Conservation (phyloP, 2,888 invertebrate species). For the Hirudinaria manillensis region DNA sequence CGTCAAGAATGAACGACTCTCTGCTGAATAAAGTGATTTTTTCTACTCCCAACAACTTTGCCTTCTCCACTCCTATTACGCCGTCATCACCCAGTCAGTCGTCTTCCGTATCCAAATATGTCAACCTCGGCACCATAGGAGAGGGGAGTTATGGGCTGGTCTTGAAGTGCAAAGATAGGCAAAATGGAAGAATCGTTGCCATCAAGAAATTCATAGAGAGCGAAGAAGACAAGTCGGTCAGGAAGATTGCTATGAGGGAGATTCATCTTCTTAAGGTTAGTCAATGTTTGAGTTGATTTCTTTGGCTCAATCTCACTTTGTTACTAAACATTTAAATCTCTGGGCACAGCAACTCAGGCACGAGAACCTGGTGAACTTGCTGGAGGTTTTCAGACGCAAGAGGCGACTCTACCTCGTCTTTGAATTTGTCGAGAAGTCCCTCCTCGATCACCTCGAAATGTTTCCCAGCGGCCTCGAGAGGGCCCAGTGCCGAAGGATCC, state of each 20-base stretch:
- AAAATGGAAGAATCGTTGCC: constrained; percentile 77
- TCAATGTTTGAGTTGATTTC: constrained; percentile 53
- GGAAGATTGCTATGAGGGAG: constrained; percentile 85
- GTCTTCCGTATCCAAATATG: constrained; percentile 79
- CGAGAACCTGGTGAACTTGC: constrained; percentile 78
- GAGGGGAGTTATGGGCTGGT: constrained; percentile 79
- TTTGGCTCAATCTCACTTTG: neutral
- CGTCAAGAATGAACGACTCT: neutral
- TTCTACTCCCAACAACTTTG: neutral
- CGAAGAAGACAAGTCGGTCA: constrained; percentile 78
- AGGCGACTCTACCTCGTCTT: constrained; percentile 80
- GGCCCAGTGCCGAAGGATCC: constrained; percentile 67
- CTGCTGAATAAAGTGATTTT: too few species aligned
- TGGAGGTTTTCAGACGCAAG: constrained; percentile 78
- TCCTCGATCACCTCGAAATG: constrained; percentile 75
- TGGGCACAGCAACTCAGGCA: constrained; percentile 71
- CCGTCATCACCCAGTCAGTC: constrained; percentile 5
- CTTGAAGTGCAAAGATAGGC: constrained; percentile 60
- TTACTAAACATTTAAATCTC: neutral
- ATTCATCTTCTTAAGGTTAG: constrained; percentile 92
- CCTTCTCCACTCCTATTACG: neutral
- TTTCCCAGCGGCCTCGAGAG: constrained; percentile 68
- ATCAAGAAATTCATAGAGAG: constrained; percentile 89
- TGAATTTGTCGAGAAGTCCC: constrained; percentile 78
- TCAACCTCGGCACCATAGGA: constrained; percentile 73